phyloP scores from a whole-genome alignment of 2,113 vertebrate genomes.

The Cebus imitator region DNA sequence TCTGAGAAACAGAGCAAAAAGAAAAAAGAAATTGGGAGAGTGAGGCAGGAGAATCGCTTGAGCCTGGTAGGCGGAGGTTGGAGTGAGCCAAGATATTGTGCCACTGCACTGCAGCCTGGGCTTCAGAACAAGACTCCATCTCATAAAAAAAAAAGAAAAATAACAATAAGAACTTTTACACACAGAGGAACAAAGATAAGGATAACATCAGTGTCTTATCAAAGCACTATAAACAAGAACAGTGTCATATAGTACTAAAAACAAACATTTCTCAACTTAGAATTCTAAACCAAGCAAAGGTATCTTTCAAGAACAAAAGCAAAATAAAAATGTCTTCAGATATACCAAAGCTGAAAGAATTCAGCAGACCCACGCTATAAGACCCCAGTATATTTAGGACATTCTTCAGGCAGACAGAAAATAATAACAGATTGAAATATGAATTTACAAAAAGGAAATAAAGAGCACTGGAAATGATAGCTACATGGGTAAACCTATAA shows the following conservation, averaged over 20 bases:
- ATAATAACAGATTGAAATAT: not conserved
- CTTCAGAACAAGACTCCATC: not conserved
- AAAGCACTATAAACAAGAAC: not conserved
- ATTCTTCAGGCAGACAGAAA: not conserved
- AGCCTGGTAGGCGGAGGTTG: not conserved
- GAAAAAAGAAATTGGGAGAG: no score
- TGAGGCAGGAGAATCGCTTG: not conserved
- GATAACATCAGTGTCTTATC: not conserved
- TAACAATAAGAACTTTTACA: not conserved
- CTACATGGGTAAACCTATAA: not conserved
- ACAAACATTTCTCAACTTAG: not conserved
- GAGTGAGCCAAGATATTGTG: not conserved
- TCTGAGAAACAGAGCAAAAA: constrained; percentile 12
- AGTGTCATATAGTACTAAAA: not conserved
- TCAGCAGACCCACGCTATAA: not conserved
- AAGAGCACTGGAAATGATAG: not conserved
- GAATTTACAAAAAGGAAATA: not conserved
- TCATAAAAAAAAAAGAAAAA: not conserved
- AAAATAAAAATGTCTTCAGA: constrained; percentile 25
- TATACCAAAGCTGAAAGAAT: constrained; percentile 1
- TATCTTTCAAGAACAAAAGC: not conserved
- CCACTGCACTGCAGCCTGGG: not conserved
- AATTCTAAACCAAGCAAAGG: not conserved
- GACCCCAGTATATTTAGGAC: not conserved
- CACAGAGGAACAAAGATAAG: not conserved